phyloP scores from a whole-genome alignment of 2,113 vertebrate genomes.

The Hiodon tergisus region DNA sequence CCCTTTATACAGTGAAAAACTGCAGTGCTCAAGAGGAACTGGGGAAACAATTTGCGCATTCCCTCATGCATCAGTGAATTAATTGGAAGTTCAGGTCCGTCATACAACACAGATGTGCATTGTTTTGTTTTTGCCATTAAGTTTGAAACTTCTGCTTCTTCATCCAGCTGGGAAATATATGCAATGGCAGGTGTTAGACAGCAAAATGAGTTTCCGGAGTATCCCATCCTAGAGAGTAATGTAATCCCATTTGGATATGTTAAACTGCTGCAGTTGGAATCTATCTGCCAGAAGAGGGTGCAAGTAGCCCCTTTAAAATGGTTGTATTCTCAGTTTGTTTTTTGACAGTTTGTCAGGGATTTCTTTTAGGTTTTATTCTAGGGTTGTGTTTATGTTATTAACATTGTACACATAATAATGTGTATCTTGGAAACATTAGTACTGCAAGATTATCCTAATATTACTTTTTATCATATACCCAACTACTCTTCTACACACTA shows the following conservation, averaged over 20 bases:
- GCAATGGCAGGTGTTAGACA: background rate
- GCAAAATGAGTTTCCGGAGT: background rate
- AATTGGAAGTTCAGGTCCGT: background rate
- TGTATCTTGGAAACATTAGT: background rate
- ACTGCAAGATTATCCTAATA: background rate
- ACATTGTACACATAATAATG: background rate
- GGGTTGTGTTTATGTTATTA: background rate
- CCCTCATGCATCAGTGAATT: no score
- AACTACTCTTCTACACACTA: no score
- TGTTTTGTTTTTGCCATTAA: background rate
- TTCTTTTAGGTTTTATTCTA: no score
- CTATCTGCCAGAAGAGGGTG: slow-evolving; percentile 12
- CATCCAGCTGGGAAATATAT: background rate
- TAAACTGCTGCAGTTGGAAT: background rate
- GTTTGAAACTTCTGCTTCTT: background rate
- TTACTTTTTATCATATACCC: background rate
- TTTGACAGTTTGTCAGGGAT: background rate
- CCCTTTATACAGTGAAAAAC: no score
- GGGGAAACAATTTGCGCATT: no score
- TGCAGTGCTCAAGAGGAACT: no score
- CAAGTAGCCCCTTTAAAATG: background rate
- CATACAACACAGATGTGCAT: background rate
- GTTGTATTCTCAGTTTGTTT: background rate
- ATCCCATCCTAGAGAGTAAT: background rate
- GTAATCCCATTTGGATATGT: background rate